Evolutionary conservation across 1,140 invertebrate species (phyloP).

Genomic region (Probaryconus sp.): DNA sequence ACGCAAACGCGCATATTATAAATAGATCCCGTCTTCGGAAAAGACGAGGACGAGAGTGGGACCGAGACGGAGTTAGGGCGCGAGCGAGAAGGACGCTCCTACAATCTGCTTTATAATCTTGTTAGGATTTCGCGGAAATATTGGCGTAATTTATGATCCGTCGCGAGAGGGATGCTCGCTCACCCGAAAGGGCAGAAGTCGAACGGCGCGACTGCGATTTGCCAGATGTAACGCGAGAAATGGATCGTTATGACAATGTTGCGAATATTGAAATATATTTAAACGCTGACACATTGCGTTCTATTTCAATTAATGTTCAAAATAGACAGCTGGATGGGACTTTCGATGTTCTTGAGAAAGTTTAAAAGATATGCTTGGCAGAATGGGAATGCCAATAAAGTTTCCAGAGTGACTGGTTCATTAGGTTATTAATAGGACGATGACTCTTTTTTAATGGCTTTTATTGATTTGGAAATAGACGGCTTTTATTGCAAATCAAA

Average conservation of each 20-base stretch:
- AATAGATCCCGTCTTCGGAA: slow-evolving; percentile 71
- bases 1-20: slow-evolving; percentile 74
- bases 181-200: slow-evolving; percentile 42
- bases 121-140: slow-evolving; percentile 79
- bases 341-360: too few relatives aligned
- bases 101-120: slow-evolving; percentile 78
- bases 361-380: too few relatives aligned
- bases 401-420: too few relatives aligned
- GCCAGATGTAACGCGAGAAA: slow-evolving; percentile 51
- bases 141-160: slow-evolving; percentile 77
- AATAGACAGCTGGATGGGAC: slow-evolving; percentile 48
- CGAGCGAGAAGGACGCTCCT: slow-evolving; percentile 53
- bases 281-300: slow-evolving; percentile 55
- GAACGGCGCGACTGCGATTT: slow-evolving; percentile 39
- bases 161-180: slow-evolving; percentile 72
- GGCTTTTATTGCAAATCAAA: too few relatives aligned
- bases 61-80: slow-evolving; percentile 6
- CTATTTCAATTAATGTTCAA: slow-evolving; percentile 53
- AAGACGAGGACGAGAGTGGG: slow-evolving; percentile 58
- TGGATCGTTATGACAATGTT: slow-evolving; percentile 51
- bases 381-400: too few relatives aligned
- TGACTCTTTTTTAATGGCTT: too few relatives aligned
- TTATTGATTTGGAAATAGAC: too few relatives aligned
- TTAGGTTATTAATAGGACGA: too few relatives aligned
- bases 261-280: slow-evolving; percentile 56